Evolutionary conservation across 2,888 invertebrate genomes (phyloP).

Genomic region (Lagria hirta): DNA sequence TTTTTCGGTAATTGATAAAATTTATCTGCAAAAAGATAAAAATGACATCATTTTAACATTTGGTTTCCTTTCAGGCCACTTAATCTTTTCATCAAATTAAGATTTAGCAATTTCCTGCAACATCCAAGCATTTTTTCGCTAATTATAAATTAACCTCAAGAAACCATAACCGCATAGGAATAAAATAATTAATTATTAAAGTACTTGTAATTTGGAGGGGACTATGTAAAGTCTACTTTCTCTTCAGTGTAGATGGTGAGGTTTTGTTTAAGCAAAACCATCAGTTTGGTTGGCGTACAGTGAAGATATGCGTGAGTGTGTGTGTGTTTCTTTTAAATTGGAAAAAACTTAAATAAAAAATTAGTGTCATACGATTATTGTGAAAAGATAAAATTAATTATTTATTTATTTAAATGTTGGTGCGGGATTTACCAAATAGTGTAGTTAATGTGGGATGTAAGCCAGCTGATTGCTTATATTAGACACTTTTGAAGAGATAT

Average conservation of each 20-base stretch:
- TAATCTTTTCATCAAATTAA: background rate
- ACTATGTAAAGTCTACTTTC: slow-evolving; percentile 29
- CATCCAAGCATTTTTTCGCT: slow-evolving; percentile 1
- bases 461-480: slow-evolving; percentile 12
- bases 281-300: slow-evolving; percentile 24
- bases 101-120: slow-evolving; percentile 9
- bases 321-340: slow-evolving; percentile 15
- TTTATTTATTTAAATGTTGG: slow-evolving; percentile 17
- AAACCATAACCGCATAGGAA: slow-evolving; percentile 1
- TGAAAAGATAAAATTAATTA: slow-evolving; percentile 10
- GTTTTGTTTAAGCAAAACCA: slow-evolving; percentile 28
- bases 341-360: slow-evolving; percentile 18
- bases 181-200: slow-evolving; percentile 19
- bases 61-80: background rate
- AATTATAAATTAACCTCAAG: slow-evolving; percentile 7
- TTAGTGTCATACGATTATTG: slow-evolving; percentile 3
- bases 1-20: too few species aligned
- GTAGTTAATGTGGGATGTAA: slow-evolving; percentile 20
- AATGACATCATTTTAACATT: too few species aligned
- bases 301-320: slow-evolving; percentile 26
- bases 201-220: slow-evolving; percentile 19
- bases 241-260: slow-evolving; percentile 26
- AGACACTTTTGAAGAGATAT: slow-evolving; percentile 11
- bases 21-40: too few species aligned
- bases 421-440: slow-evolving; percentile 14